Conservation (phyloP, 2,797 vertebrate species). For the Hapalemur alaotrensis region DNA sequence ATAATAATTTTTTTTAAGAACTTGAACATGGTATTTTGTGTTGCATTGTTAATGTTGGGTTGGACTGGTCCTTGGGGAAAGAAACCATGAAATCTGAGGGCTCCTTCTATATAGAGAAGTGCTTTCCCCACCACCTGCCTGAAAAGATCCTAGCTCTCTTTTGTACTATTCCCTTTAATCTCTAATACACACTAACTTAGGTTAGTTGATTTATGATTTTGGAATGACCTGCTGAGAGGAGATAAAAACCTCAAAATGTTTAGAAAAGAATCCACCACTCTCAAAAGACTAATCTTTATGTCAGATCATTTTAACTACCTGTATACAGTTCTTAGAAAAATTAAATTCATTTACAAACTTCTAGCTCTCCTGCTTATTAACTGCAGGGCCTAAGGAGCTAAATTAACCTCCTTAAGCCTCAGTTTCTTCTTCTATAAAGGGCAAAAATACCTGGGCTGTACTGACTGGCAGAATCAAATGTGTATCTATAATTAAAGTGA, state of each 20-base stretch:
- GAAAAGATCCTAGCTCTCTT: background rate
- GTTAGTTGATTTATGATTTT: background rate
- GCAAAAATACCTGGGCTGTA: background rate
- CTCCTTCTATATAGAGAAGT: background rate
- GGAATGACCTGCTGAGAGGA: background rate
- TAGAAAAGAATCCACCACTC: slow-evolving; percentile 36
- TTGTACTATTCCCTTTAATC: background rate
- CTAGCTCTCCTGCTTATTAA: background rate
- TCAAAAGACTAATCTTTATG: slow-evolving; percentile 19
- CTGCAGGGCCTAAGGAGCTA: background rate
- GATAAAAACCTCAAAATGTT: slow-evolving; percentile 51
- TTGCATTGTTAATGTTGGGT: background rate
- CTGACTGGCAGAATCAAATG: background rate
- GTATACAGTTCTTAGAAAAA: background rate
- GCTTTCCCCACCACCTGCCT: background rate
- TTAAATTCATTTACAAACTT: background rate
- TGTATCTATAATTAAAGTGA: background rate
- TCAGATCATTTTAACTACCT: slow-evolving; percentile 39
- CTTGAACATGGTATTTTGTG: background rate
- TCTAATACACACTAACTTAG: background rate
- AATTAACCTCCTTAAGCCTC: background rate
- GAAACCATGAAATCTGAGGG: background rate
- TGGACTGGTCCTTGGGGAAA: background rate
- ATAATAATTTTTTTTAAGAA: background rate
- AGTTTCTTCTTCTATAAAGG: background rate